phyloP scores from a whole-genome alignment of 2,888 invertebrate genomes.

The Polydrusus pterygomalis region DNA sequence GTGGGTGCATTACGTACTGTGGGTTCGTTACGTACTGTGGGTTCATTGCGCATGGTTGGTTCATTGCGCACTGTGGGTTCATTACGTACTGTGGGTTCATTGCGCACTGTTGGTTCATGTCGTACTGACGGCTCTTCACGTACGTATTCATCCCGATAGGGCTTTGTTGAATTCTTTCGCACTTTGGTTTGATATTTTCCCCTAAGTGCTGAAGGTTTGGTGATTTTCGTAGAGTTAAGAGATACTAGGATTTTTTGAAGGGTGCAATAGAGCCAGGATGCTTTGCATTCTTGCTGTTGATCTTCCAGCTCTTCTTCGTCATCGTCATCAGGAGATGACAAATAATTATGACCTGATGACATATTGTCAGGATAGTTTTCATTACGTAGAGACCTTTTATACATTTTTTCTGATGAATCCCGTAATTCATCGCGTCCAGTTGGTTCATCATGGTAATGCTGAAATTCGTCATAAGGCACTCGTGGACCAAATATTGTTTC shows the following conservation, averaged over 20 bases:
- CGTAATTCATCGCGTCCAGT: too few species aligned
- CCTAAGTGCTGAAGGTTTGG: neutral
- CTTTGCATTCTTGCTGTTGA: too few species aligned
- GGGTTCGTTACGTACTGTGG: neutral
- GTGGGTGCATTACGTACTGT: neutral
- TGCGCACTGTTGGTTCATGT: slow-evolving; percentile 2
- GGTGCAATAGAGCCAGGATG: too few species aligned
- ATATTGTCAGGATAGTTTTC: too few species aligned
- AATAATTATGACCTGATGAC: too few species aligned
- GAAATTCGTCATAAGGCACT: neutral
- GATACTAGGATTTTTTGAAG: neutral
- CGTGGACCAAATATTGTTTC: neutral
- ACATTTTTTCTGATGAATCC: too few species aligned
- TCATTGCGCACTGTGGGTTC: slow-evolving; percentile 2
- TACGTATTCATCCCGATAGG: neutral
- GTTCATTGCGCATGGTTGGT: neutral
- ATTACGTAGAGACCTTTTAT: too few species aligned
- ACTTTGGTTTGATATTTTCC: neutral
- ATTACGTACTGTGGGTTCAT: neutral
- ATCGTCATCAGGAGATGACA: too few species aligned
- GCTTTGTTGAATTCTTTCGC: neutral
- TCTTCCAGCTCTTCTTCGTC: too few species aligned
- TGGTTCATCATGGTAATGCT: too few species aligned
- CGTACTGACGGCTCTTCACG: neutral
- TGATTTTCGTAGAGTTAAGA: neutral